Evolutionary conservation across 2,113 vertebrate species (phyloP).

Genomic region (Onychostoma macrolepis): DNA sequence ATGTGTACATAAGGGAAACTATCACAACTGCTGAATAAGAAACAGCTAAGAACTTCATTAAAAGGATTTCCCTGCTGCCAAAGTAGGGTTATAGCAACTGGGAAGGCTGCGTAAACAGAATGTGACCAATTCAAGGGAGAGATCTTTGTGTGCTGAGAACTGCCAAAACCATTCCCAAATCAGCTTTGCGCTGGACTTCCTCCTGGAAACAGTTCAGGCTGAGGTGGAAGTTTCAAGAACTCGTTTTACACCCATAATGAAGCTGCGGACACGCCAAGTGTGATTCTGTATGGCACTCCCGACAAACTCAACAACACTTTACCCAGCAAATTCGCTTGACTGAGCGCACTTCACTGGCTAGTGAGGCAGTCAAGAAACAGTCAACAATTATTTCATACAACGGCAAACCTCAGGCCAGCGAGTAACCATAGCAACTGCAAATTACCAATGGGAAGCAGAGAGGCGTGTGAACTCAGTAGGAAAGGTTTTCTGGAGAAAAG

Average conservation of each 20-base stretch:
- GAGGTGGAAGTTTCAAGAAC: not conserved
- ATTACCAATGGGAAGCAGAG: conserved; percentile 60
- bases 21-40: not conserved
- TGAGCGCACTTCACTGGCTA: conserved; percentile 41
- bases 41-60: conserved; percentile 1
- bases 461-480: conserved; percentile 34
- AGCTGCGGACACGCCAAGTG: not conserved
- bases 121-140: not conserved
- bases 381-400: conserved; percentile 46
- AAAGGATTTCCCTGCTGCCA: not conserved
- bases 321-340: conserved; percentile 41
- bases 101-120: not conserved
- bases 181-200: conserved; percentile 13
- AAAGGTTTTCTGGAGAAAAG: conserved; percentile 47
- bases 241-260: conserved; percentile 46
- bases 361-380: conserved; percentile 51
- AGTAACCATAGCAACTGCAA: conserved; percentile 75
- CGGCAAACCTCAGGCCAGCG: conserved; percentile 40
- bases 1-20: not conserved
- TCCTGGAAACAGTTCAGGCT: conserved; percentile 12
- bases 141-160: not conserved
- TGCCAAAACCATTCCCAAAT: conserved; percentile 13
- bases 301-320: conserved; percentile 43
- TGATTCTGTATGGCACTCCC: conserved; percentile 40
- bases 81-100: not conserved